These are phyloP conservation scores for Pseudorhombus dupliciocellatus DNA, from an alignment of 2,113 vertebrate genomes.

Conservation along the genomic window DNA sequence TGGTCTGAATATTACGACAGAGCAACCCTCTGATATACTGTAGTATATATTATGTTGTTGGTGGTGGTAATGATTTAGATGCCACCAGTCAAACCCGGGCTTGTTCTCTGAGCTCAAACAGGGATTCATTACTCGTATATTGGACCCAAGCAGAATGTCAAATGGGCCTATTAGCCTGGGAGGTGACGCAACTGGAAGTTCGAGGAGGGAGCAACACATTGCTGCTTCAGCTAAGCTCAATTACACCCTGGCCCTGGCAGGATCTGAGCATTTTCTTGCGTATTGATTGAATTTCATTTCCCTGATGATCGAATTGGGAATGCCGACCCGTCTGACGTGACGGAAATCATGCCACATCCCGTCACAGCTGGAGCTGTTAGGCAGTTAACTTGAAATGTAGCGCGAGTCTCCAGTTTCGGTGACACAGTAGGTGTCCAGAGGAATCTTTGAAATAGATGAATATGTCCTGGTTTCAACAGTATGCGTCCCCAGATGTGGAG, in stretches of 20 bases:
- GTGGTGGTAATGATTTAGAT: conserved; percentile 56
- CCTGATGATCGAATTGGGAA: conserved; percentile 41
- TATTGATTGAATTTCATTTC: conserved; percentile 21
- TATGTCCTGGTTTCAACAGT: conserved; percentile 74
- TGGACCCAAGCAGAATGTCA: conserved; percentile 21
- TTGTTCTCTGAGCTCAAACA: conserved; percentile 44
- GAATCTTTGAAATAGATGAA: conserved; percentile 74
- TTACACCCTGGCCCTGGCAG: conserved; percentile 13
- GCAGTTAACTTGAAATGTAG: conserved; percentile 62
- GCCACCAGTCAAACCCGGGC: conserved; percentile 36
- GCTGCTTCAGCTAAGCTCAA: conserved; percentile 26
- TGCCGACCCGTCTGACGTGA: conserved; percentile 29
- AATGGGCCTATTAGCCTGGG: conserved; percentile 36
- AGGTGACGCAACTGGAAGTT: conserved; percentile 43
- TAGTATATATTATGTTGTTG: conserved; percentile 49
- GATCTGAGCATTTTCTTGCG: conserved; percentile 20
- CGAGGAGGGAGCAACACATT: conserved; percentile 55
- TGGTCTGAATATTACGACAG: conserved; percentile 60
- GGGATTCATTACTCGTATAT: conserved; percentile 50
- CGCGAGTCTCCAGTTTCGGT: conserved; percentile 57
- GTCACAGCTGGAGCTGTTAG: conserved; percentile 47
- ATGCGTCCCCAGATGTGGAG: conserved; percentile 58
- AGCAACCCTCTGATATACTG: conserved; percentile 57
- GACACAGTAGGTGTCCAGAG: conserved; percentile 72
- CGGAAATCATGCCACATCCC: conserved; percentile 33